Evolutionary conservation across 2,113 vertebrate genomes (phyloP).

Genomic region (Halcyon malimbica): DNA sequence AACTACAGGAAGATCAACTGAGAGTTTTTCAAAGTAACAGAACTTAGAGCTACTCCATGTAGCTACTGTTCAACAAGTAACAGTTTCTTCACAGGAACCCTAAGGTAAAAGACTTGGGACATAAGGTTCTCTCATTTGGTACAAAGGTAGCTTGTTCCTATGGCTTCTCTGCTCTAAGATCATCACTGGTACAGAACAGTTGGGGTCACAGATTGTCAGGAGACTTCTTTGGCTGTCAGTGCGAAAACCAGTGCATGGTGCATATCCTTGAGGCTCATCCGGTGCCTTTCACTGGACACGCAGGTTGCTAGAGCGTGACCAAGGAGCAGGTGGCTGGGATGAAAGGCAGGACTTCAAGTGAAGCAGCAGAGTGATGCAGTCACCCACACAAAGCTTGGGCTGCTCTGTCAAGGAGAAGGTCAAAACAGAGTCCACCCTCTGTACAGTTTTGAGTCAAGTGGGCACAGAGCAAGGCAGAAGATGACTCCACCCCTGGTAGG

Average conservation of each 20-base stretch:
- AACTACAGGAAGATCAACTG: neutral
- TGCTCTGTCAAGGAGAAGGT: neutral
- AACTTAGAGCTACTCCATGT: neutral
- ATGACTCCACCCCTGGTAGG: neutral
- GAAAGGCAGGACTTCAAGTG: neutral
- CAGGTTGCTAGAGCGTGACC: neutral
- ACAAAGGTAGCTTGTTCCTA: conserved; percentile 16
- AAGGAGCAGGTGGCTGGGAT: neutral
- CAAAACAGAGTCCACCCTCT: neutral
- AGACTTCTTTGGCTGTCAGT: conserved; percentile 55
- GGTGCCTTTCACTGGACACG: neutral
- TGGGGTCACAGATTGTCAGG: conserved; percentile 42
- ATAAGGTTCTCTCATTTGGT: neutral
- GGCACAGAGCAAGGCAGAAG: neutral
- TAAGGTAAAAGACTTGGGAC: fast-evolving
- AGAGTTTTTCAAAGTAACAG: neutral
- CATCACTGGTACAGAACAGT: neutral
- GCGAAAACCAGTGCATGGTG: fast-evolving
- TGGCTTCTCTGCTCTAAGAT: conserved; percentile 4
- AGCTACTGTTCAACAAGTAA: neutral
- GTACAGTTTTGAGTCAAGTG: neutral
- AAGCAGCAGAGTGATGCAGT: neutral
- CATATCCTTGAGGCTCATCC: neutral
- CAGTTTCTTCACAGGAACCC: neutral
- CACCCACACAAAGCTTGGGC: neutral